Evolutionary conservation across 2,797 vertebrate species (phyloP).

Genomic region (Ctenosaura bakeri): DNA sequence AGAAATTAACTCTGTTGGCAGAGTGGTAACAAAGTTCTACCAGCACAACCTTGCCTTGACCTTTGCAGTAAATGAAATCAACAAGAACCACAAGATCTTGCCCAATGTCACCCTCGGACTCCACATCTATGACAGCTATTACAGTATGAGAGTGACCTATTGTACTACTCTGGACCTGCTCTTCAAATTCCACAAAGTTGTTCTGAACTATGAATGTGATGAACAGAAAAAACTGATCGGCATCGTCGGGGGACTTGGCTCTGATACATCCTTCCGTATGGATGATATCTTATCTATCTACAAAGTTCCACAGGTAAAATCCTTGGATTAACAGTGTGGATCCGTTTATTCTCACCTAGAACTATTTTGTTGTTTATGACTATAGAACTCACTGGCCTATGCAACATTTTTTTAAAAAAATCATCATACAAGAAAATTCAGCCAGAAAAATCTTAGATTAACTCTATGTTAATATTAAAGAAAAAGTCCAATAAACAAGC

Average conservation of each 20-base stretch:
- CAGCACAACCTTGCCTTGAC: not conserved
- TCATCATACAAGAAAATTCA: not conserved
- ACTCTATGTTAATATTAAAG: no score
- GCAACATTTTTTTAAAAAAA: not conserved
- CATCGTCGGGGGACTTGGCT: not conserved
- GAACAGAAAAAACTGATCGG: not conserved
- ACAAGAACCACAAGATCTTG: not conserved
- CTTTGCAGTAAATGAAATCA: slow-evolving; percentile 10
- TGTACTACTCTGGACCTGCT: not conserved
- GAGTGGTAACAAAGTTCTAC: slow-evolving; percentile 1
- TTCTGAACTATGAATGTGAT: slow-evolving; percentile 20
- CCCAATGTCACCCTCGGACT: not conserved
- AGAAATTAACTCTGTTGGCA: not conserved
- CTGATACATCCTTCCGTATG: not conserved
- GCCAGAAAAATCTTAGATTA: not conserved
- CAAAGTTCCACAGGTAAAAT: slow-evolving; percentile 6
- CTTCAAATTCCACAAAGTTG: not conserved
- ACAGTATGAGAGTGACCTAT: not conserved
- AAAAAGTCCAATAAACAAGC: not conserved
- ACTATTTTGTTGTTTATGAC: not conserved
- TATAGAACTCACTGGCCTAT: not conserved
- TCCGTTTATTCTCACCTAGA: not conserved
- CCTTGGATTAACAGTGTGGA: no score
- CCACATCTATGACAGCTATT: slow-evolving; percentile 22
- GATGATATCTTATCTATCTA: not conserved